A percentile compares a stretch with the other conserved stretches of the same genome.
These are phyloP conservation scores for Xenopus petersii DNA, from an alignment of 2,797 vertebrate genomes.

Conservation along the genomic window DNA sequence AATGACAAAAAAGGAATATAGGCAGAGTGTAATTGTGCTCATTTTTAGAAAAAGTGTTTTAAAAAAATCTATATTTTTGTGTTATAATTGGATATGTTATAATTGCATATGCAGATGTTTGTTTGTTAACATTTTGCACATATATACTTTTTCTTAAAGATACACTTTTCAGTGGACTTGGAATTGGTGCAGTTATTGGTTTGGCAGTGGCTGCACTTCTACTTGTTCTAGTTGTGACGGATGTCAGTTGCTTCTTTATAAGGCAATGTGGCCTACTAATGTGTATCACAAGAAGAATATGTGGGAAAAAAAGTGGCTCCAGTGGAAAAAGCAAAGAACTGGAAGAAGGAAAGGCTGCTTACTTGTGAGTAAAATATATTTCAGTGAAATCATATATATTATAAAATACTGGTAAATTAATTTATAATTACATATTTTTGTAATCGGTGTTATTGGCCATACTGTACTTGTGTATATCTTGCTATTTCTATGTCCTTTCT, in stretches of 20 bases:
- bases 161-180: constrained; percentile 93
- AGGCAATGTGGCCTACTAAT: constrained; percentile 92
- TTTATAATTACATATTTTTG: too few species aligned
- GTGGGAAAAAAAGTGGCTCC: constrained; percentile 91
- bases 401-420: too few species aligned
- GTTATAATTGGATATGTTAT: neutral
- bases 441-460: too few species aligned
- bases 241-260: constrained; percentile 95
- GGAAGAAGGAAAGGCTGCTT: constrained; percentile 96
- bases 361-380: constrained; percentile 82
- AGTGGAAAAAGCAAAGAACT: constrained; percentile 93
- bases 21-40: too few species aligned
- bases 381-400: neutral
- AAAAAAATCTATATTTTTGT: neutral
- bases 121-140: neutral
- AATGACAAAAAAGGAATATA: too few species aligned
- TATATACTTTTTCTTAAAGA: constrained; percentile 75
- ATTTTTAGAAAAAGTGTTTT: too few species aligned
- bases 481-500: too few species aligned
- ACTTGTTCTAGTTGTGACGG: constrained; percentile 87
- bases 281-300: constrained; percentile 92
- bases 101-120: neutral
- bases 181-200: constrained; percentile 89
- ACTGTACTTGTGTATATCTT: too few species aligned
- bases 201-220: constrained; percentile 86